phyloP scores from a whole-genome alignment of 1,140 invertebrate species.

The Wiebesia pumilae region DNA sequence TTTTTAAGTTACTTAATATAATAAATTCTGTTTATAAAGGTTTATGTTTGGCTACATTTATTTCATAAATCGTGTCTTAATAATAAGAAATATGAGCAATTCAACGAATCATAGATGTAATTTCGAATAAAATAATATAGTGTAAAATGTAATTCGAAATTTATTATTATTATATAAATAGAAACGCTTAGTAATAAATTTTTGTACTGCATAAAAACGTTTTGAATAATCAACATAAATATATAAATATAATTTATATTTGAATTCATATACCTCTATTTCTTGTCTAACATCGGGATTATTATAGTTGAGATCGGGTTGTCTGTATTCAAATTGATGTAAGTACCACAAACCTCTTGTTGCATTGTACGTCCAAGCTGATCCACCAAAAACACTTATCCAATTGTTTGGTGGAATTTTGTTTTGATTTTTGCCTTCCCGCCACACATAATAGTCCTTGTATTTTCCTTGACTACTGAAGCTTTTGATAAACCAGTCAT shows the following conservation, averaged over 20 bases:
- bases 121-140: no score
- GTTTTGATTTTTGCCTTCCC: conserved; percentile 65
- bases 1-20: no score
- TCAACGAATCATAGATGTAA: no score
- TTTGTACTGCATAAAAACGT: no score
- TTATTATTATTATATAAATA: no score
- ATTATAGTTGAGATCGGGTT: conserved; percentile 81
- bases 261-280: conserved; percentile 69
- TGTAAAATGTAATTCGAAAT: no score
- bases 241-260: background rate
- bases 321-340: conserved; percentile 75
- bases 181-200: no score
- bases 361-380: conserved; percentile 75
- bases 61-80: no score
- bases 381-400: conserved; percentile 74
- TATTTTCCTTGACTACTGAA: conserved; percentile 75
- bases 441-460: conserved; percentile 85
- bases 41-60: no score
- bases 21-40: no score
- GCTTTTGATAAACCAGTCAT: conserved; percentile 84
- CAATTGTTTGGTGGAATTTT: conserved; percentile 77
- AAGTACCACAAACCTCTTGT: conserved; percentile 73
- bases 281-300: conserved; percentile 76
- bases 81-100: no score
- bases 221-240: no score